Base-by-base conservation (phyloP, 2,888 invertebrate genomes). In the Lycia hirtaria region DNA sequence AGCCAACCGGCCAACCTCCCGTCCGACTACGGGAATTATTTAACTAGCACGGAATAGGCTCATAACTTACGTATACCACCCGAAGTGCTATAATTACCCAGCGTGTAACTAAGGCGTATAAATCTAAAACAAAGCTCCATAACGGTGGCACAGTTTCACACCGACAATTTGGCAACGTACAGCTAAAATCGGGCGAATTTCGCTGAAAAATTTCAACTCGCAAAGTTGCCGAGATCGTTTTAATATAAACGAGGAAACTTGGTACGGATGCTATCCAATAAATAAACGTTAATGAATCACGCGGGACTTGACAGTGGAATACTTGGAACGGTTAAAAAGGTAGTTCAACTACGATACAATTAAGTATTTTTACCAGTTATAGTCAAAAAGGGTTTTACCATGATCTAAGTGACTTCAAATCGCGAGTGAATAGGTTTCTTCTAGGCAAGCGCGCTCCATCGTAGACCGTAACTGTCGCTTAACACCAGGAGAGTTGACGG, bases 251-350 rank as follows among this genome's bases (percentile, higher is more conserved):
- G 78, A 78, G 73, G 72, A 56, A 76, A 79, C 75, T 81, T 80
- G 64, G 64, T 37, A 53, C 69, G 56, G 67, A 67, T 76, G 72
- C 75, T 71, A 72, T 72, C 72, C 72, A 75, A 78, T 85, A 81
- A 81, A 85, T 80, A 78, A 80, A 75, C 72, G 72, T 67, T 79
- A 78, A 79, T 81, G 75, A 83, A 80, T 83, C 77, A 76, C 73
- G 71, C 56, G 73, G 67, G 68, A 67, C 72, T 67, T 67, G 72
- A 73, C 78, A 72, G 71, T 68, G 66, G 62, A 63, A 72, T 52
- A 57, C 57, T 69, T 71, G 62, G 56, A 61, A 69, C 57, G 60
- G 69, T 71, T 70, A 71, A 71, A 78, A 52, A 57, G 52, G 47
- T 52, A 32, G 43, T 19, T 12, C 44, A 38, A 52, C 41, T 51